Conservation (phyloP, 2,113 vertebrate genomes). For the Microtus pennsylvanicus region DNA sequence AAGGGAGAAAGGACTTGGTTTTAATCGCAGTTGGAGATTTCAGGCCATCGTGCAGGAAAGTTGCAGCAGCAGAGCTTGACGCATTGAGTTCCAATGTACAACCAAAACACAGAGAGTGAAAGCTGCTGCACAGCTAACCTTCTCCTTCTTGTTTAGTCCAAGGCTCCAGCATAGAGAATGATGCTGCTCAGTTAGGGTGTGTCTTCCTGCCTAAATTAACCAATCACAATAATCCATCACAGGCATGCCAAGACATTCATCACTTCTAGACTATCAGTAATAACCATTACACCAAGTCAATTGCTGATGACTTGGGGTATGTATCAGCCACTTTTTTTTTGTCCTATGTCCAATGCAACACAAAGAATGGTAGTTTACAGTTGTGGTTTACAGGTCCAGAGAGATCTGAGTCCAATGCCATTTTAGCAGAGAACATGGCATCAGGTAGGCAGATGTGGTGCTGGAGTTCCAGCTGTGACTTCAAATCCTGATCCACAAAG, state of each 20-base stretch:
- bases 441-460: neutral
- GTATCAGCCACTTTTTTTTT: neutral
- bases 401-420: too few species aligned
- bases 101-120: neutral
- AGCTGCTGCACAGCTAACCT: neutral
- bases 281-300: neutral
- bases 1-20: neutral
- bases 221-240: neutral
- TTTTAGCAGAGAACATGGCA: neutral
- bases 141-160: neutral
- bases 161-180: too few species aligned
- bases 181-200: neutral
- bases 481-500: neutral
- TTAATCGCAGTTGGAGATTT: neutral
- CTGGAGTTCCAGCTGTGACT: neutral
- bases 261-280: neutral
- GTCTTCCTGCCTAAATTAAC: neutral
- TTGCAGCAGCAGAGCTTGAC: neutral
- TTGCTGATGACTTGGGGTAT: too few species aligned
- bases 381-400: neutral
- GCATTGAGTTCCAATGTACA: neutral
- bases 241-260: neutral
- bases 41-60: neutral
- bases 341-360: neutral
- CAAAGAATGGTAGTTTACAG: neutral